phyloP scores from a whole-genome alignment of 1,140 invertebrate species.

The Drosophila ercepeae region DNA sequence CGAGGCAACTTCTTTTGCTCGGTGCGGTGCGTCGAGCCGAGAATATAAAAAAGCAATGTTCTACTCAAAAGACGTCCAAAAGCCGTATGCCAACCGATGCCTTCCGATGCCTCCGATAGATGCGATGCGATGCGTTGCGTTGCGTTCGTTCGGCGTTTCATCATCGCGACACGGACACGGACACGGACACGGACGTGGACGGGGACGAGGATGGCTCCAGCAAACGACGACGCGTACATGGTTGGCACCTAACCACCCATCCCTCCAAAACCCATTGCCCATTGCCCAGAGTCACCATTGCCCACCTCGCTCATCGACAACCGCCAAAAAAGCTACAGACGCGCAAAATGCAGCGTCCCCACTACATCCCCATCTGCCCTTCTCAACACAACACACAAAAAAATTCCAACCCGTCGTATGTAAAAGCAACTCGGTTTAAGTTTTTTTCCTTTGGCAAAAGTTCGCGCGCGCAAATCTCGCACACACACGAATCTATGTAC shows the following conservation, averaged over 20 bases:
- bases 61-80: constrained; percentile 83
- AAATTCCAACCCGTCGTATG: constrained; percentile 39
- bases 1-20: constrained; percentile 62
- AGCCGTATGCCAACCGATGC: constrained; percentile 83
- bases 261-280: background rate
- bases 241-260: constrained; percentile 22
- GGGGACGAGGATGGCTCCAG: constrained; percentile 12
- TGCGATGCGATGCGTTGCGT: constrained; percentile 54
- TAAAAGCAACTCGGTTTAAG: constrained; percentile 67
- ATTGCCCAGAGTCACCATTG: background rate
- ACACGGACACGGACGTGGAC: constrained; percentile 29
- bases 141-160: constrained; percentile 78
- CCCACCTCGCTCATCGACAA: constrained; percentile 24
- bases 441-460: constrained; percentile 76
- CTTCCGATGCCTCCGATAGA: constrained; percentile 64
- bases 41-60: constrained; percentile 84
- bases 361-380: background rate
- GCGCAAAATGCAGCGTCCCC: constrained; percentile 68
- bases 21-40: constrained; percentile 74
- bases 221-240: constrained; percentile 51
- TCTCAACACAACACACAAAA: background rate
- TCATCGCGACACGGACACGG: constrained; percentile 63
- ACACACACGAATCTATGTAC: constrained; percentile 55
- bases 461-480: constrained; percentile 69
- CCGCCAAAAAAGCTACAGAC: constrained; percentile 70